These are phyloP conservation scores for Wasmannia auropunctata DNA, from an alignment of 1,140 invertebrate species.

Conservation along the genomic window DNA sequence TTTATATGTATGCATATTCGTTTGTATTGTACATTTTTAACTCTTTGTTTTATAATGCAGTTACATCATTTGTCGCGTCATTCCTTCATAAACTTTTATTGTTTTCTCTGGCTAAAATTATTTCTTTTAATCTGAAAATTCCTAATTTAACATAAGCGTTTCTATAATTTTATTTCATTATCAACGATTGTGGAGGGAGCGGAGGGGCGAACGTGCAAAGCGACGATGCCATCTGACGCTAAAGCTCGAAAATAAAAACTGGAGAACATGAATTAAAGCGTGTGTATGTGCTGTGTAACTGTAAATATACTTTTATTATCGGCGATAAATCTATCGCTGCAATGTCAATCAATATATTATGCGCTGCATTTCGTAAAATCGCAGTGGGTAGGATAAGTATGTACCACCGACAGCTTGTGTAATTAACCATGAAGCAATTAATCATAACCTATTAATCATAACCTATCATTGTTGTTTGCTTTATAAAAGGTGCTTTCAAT, in stretches of 20 bases:
- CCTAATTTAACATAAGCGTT: not conserved
- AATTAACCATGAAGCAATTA: not conserved
- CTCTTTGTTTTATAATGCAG: too few species aligned
- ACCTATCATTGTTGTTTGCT: not conserved
- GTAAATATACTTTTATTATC: not conserved
- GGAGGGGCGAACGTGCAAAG: not conserved
- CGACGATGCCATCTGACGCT: not conserved
- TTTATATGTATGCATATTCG: too few species aligned
- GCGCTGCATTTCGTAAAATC: constrained; percentile 56
- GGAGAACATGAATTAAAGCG: too few species aligned
- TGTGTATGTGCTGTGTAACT: not conserved
- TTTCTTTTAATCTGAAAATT: not conserved
- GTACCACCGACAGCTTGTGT: not conserved
- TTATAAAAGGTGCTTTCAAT: too few species aligned
- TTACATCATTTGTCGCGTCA: too few species aligned
- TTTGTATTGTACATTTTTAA: too few species aligned
- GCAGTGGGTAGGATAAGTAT: constrained; percentile 40
- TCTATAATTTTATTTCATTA: not conserved
- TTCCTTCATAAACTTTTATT: not conserved
- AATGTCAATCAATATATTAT: constrained; percentile 61
- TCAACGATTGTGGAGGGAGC: too few species aligned
- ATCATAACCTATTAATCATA: too few species aligned
- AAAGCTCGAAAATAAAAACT: not conserved
- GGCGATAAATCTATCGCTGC: not conserved
- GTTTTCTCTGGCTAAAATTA: not conserved